These are phyloP conservation scores for Motacilla tschutschensis DNA, from an alignment of 2,113 vertebrate genomes.

Conservation along the genomic window DNA sequence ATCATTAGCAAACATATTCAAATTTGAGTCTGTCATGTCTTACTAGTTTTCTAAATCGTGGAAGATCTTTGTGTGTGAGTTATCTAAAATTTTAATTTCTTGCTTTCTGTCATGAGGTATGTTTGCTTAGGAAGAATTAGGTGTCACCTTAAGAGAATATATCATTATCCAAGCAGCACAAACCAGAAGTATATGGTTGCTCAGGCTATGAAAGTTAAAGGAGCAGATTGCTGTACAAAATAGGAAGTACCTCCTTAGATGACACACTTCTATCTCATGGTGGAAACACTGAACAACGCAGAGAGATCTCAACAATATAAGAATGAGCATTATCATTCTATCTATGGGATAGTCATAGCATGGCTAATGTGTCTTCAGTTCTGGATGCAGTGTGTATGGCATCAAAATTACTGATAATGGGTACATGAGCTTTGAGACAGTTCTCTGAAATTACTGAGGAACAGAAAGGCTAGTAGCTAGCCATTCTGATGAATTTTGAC, in stretches of 20 bases:
- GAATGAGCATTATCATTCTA: not conserved
- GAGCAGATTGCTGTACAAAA: not conserved
- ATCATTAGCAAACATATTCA: not conserved
- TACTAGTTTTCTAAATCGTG: not conserved
- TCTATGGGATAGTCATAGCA: not conserved
- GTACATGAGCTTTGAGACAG: not conserved
- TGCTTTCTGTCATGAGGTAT: not conserved
- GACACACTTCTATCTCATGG: not conserved
- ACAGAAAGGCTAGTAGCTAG: not conserved
- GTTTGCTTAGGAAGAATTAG: not conserved
- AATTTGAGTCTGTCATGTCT: not conserved
- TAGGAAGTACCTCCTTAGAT: not conserved
- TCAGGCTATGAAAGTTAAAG: not conserved
- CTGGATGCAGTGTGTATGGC: not conserved
- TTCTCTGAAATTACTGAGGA: not conserved
- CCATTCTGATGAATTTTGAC: not conserved
- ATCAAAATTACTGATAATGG: not conserved
- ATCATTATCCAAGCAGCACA: not conserved
- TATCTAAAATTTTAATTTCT: not conserved
- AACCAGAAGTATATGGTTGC: not conserved
- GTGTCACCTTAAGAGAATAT: not conserved
- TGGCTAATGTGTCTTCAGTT: not conserved
- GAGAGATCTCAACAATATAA: not conserved
- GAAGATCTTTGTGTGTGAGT: not conserved
- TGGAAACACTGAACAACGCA: not conserved